A percentile compares a stretch with the other conserved stretches of the same genome.
Evolutionary conservation across 2,113 vertebrate genomes (phyloP).

Genomic region (Rana temporaria): DNA sequence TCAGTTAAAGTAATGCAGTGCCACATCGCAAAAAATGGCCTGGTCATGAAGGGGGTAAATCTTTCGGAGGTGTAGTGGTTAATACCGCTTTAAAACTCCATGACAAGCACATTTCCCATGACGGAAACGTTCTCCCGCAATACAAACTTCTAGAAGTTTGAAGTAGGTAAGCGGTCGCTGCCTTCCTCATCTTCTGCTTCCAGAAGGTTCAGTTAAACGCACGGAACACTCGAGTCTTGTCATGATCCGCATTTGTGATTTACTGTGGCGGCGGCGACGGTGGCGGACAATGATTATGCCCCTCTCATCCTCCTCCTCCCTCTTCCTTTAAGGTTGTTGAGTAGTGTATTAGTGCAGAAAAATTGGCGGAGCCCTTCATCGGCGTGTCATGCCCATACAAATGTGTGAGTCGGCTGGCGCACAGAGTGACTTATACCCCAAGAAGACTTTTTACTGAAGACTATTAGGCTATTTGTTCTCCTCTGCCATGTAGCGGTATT

Average conservation of each 20-base stretch:
- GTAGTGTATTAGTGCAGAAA: constrained; percentile 44
- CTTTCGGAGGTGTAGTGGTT: too few relatives aligned
- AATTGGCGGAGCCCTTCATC: constrained; percentile 22
- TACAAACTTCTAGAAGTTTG: too few relatives aligned
- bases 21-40: too few relatives aligned
- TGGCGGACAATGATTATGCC: neutral
- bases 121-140: too few relatives aligned
- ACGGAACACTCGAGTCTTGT: neutral
- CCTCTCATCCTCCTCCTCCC: neutral
- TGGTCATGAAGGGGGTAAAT: too few relatives aligned
- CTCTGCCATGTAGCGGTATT: constrained; percentile 39
- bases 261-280: neutral
- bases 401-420: constrained; percentile 14
- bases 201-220: too few relatives aligned
- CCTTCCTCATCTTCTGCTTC: too few relatives aligned
- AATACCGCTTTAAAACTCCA: too few relatives aligned
- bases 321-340: constrained; percentile 28
- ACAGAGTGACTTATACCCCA: constrained; percentile 41
- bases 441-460: constrained; percentile 41
- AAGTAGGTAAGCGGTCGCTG: too few relatives aligned
- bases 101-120: too few relatives aligned
- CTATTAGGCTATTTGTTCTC: constrained; percentile 48
- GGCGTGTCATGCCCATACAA: constrained; percentile 43
- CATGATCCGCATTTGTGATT: constrained; percentile 15
- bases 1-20: too few relatives aligned